Base-by-base conservation (phyloP, 2,113 vertebrate species). In the Reinhardtius hippoglossoides region DNA sequence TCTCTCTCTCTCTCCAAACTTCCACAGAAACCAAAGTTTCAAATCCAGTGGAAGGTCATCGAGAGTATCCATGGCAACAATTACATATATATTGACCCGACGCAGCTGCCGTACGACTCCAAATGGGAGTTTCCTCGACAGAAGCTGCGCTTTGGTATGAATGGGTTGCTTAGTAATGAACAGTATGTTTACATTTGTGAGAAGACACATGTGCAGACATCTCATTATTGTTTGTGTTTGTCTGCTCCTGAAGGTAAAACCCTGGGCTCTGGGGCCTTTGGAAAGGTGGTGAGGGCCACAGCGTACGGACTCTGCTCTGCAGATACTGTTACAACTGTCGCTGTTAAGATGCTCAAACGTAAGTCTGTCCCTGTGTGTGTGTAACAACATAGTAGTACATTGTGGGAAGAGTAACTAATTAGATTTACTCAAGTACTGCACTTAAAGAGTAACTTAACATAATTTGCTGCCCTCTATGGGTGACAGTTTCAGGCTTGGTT, bases 271-370 rank as follows among this genome's bases (percentile, higher is more conserved):
- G 98, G 98, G 16, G 98, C 98, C 0, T 99, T 99, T 88, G 98
- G 98, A 62, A 99, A 97, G 88, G 98, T 99, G 23, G 95, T 99
- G 26, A 96, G 97, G 89, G 98, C 98, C 76, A 98, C 96, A 0
- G 98, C 98, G 9, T 97, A 99, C 46, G 98, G 98, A 40, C 90
- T 99, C 60, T 95, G 95, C 63, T 96, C 97, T 79, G 95, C 95
- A 67, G 97, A 99, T 8, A 94, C 96, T 0, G 95, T 96, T 0
- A 94, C 96, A 46, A 98, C 95, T 27, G 98, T 99, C 18, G 98
- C 98, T 9, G 98, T 99, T 72, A 99, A 99, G 92, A 99, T 99
- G 98, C 95, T 99, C 0, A 99, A 99, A 88, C 95, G 98, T 99
- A 91, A 96, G 97, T 87, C 23, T 56, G 35, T 26, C 24, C 52